A percentile compares a stretch with the other conserved stretches of the same genome.
Conservation (phyloP, 2,797 vertebrate genomes). For the Basileuterus tristriatus region DNA sequence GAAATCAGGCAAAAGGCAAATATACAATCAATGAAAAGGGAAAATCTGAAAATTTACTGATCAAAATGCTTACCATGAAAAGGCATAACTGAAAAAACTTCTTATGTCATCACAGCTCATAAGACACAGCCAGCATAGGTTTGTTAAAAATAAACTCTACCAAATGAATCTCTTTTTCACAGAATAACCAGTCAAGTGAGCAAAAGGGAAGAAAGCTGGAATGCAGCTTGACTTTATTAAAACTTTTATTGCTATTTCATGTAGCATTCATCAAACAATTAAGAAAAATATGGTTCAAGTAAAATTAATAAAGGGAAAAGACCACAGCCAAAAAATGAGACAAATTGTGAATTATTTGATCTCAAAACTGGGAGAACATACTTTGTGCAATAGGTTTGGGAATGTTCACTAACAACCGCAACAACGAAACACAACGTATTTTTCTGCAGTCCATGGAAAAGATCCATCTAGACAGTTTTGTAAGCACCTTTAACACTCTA, state of each 20-base stretch:
- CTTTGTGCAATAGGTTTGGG: neutral
- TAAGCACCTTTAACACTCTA: neutral
- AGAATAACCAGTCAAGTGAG: neutral
- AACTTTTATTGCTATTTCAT: neutral
- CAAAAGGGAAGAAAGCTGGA: neutral
- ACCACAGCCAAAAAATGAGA: neutral
- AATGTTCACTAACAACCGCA: neutral
- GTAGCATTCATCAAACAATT: neutral
- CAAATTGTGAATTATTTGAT: neutral
- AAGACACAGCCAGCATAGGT: neutral
- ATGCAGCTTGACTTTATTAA: neutral
- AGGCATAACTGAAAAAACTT: neutral
- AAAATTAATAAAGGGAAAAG: neutral
- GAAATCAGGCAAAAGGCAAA: neutral
- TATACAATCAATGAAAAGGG: neutral
- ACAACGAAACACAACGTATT: neutral
- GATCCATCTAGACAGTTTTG: neutral
- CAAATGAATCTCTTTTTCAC: neutral
- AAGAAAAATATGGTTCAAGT: neutral
- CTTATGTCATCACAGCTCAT: accelerated
- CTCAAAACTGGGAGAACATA: neutral
- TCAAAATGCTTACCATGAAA: neutral
- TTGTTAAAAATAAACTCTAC: neutral
- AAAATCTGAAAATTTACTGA: neutral
- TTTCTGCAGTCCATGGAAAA: neutral